Conservation (phyloP, 2,113 vertebrate species). For the Pteruthius melanotis region DNA sequence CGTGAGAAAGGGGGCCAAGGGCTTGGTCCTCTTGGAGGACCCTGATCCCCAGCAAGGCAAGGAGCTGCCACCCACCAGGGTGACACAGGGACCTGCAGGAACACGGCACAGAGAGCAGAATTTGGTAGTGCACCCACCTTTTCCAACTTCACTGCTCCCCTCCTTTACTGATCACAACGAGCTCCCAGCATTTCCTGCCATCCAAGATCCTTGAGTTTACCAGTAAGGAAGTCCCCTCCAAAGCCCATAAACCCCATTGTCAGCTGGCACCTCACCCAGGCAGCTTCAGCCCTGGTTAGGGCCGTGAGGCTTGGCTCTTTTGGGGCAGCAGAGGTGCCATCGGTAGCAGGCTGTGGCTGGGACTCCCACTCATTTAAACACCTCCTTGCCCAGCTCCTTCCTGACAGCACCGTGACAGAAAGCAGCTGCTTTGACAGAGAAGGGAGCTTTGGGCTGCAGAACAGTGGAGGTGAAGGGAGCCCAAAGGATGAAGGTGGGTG, state of each 20-base stretch:
- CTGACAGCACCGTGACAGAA: rapidly evolving
- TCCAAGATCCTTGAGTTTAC: neutral
- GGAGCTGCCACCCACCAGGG: rapidly evolving
- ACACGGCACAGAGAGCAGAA: neutral
- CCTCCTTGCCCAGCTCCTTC: neutral
- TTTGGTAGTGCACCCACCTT: rapidly evolving
- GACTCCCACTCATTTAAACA: neutral
- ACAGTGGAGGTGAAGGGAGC: neutral
- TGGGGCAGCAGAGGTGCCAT: rapidly evolving
- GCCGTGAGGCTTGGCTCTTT: rapidly evolving
- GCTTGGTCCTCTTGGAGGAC: neutral
- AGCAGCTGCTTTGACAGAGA: neutral
- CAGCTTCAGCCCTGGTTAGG: neutral
- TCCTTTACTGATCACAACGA: neutral
- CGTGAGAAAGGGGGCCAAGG: rapidly evolving
- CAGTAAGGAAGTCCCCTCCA: neutral
- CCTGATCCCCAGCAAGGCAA: rapidly evolving
- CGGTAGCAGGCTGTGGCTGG: neutral
- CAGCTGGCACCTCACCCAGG: neutral
- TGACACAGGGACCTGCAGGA: neutral
- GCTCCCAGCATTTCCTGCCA: neutral
- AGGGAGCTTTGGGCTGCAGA: neutral
- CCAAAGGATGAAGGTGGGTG: rapidly evolving
- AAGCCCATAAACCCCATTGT: neutral
- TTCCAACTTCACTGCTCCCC: rapidly evolving